These are phyloP conservation scores for Ladona fulva DNA, from an alignment of 1,140 invertebrate species.

Conservation along the genomic window DNA sequence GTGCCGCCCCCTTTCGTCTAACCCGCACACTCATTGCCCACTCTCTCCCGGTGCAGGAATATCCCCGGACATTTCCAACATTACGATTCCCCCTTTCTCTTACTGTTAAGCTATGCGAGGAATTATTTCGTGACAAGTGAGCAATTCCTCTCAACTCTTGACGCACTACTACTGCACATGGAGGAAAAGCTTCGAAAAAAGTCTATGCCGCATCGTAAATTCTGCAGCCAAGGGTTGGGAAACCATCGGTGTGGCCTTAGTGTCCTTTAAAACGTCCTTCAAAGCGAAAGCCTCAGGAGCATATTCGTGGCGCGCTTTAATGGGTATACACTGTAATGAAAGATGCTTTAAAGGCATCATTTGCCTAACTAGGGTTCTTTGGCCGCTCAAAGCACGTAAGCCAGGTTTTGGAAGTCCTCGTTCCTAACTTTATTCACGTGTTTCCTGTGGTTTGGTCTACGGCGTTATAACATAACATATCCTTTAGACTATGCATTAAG, in stretches of 20 bases:
- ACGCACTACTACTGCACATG: background rate
- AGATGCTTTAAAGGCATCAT: too few relatives aligned
- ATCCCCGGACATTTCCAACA: background rate
- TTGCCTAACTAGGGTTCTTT: too few relatives aligned
- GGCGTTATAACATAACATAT: too few relatives aligned
- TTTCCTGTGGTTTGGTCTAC: too few relatives aligned
- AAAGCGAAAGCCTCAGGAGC: background rate
- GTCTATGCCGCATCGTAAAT: background rate
- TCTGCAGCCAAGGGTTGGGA: background rate
- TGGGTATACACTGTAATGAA: too few relatives aligned
- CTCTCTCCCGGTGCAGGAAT: background rate
- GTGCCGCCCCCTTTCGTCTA: background rate
- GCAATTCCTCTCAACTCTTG: background rate
- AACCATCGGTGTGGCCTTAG: background rate
- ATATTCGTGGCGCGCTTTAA: too few relatives aligned
- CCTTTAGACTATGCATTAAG: too few relatives aligned
- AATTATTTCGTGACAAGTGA: slow-evolving; percentile 7
- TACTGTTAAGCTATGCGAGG: background rate
- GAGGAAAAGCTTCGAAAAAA: background rate
- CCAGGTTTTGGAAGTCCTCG: too few relatives aligned
- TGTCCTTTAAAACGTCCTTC: background rate
- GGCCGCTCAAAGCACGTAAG: too few relatives aligned
- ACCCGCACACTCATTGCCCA: background rate
- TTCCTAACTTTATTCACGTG: too few relatives aligned
- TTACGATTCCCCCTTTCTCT: background rate